These are phyloP conservation scores for Dendrocincla tyrannina DNA, from an alignment of 2,797 vertebrate genomes.

Conservation along the genomic window DNA sequence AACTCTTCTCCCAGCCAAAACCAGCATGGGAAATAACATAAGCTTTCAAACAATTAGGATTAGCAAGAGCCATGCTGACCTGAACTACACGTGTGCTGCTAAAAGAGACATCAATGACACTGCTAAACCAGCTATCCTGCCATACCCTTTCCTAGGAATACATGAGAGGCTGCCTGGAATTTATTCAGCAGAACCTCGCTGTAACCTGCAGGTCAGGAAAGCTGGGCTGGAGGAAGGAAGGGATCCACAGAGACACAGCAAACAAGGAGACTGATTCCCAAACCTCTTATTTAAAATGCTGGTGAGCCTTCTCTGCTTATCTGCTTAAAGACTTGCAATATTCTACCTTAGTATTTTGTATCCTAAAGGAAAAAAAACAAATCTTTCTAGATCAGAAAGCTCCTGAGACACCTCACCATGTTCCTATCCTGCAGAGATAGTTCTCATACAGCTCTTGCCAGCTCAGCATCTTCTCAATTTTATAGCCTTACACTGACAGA, in stretches of 20 bases:
- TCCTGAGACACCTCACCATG: neutral
- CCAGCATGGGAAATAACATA: neutral
- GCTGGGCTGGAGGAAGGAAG: neutral
- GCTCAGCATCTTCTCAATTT: neutral
- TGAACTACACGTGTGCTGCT: neutral
- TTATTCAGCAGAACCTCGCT: neutral
- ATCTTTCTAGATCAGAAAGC: neutral
- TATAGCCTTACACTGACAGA: neutral
- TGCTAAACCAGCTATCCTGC: neutral
- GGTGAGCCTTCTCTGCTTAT: neutral
- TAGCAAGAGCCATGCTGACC: neutral
- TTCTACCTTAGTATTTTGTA: neutral
- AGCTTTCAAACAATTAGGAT: neutral
- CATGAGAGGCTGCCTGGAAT: neutral
- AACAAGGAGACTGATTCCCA: neutral
- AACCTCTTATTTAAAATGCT: neutral
- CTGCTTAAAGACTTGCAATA: neutral
- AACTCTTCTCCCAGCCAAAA: neutral
- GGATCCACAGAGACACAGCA: neutral
- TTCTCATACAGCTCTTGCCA: neutral
- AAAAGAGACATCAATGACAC: neutral
- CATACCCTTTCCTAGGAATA: neutral
- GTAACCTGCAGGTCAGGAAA: neutral
- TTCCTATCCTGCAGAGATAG: neutral
- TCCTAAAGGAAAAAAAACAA: neutral